Evolutionary conservation across 2,888 invertebrate genomes (phyloP), one percentile per base, ranked within the genome.

Genomic region (Drosophila meridionalis): DNA sequence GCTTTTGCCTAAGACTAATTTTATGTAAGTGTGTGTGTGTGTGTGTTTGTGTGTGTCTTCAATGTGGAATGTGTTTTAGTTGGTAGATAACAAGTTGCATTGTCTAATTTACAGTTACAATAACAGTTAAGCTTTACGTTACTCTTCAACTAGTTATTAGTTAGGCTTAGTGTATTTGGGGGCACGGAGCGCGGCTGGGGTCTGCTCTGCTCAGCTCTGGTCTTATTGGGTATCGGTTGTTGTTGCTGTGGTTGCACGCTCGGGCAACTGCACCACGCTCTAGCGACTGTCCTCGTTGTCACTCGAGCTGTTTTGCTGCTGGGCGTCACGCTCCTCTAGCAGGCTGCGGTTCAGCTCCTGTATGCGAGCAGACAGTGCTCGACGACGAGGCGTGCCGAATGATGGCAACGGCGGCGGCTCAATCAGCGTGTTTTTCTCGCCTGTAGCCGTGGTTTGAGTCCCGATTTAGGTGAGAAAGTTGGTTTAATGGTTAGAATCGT

Each of bases 391-490:
- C 65, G 93, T 92, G 72, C 92, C 92, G 72, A 93, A 92, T 5
- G 92, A 92, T 71, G 92, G 92, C 78, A 90, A 88, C 68, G 93
- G 92, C 94, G 96, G 96, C 94, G 95, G 95, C 94, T 95, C 96
- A 94, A 96, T 96, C 94, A 96, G 95, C 94, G 95, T 96, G 94
- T 96, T 95, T 95, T 96, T 96, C 94, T 96, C 96, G 95, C 96
- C 96, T 96, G 95, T 94, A 8, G 47, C 36, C 26, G 20, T 48
- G 32, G 50, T 55, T 47, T n/a, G 47, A 30, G 36, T 52, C 28
- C 60, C 48, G 50, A 32, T n/a, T 38, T 34, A 42, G 72, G 53
- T 71, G 63, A 71, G 79, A 79, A 76, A 76, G 64, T 73, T 60
- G 38, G 67, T 67, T 67, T 68, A 69, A 60, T 69, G 65, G 72